Percentiles rank a stretch among this genome's conserved stretches.
Conservation (phyloP, 2,113 vertebrate genomes). For the Isurus oxyrinchus region DNA sequence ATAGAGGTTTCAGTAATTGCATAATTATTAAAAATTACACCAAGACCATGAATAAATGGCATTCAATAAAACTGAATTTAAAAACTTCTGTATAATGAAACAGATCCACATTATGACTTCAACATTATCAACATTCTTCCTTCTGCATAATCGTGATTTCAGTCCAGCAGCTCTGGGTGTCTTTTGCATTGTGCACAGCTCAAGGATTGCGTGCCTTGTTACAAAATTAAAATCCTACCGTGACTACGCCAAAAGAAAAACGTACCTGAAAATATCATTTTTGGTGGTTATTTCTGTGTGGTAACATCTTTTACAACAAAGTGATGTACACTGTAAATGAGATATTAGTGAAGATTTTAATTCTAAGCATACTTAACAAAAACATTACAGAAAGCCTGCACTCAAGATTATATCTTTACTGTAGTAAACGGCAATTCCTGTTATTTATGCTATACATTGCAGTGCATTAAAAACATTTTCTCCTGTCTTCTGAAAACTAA, state of each 20-base stretch:
- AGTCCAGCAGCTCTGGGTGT: not conserved
- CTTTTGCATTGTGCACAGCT: not conserved
- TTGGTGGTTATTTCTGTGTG: conserved; percentile 97
- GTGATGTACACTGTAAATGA: conserved; percentile 77
- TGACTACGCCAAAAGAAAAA: not conserved
- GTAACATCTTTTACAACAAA: conserved; percentile 93
- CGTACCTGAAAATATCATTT: conserved; percentile 98
- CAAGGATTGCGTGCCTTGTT: not conserved
- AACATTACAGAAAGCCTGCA: not conserved
- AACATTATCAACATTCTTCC: not conserved
- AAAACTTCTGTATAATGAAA: not conserved
- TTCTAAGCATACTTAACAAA: not conserved
- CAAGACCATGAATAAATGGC: not conserved
- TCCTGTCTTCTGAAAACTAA: not conserved
- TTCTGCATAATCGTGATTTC: not conserved
- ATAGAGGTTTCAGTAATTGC: not conserved
- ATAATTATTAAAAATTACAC: not conserved
- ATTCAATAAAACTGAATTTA: not conserved
- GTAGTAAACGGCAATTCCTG: not conserved
- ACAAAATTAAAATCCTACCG: not conserved
- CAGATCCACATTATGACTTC: not conserved
- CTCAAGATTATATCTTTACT: not conserved
- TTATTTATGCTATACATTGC: not conserved
- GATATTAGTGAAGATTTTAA: not conserved
- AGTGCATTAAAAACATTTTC: not conserved